These are phyloP conservation scores for Lomographa bimaculata DNA, from an alignment of 2,888 invertebrate genomes.

Conservation along the genomic window DNA sequence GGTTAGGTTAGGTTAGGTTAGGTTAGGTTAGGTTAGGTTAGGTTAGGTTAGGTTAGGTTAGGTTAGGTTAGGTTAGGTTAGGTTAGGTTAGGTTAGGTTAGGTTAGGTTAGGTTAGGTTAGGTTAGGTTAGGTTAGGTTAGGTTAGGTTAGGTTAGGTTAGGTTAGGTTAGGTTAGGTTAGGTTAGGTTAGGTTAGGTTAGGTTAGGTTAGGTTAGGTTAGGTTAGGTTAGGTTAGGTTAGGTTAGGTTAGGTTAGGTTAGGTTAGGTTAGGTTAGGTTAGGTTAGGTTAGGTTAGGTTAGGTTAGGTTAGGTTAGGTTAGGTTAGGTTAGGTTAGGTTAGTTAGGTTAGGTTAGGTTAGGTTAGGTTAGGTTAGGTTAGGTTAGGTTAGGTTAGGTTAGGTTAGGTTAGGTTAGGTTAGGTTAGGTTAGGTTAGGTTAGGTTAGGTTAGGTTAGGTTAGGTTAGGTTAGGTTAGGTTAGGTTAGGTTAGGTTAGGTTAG, in stretches of 20 bases:
- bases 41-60: conserved; percentile 7
- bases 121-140: conserved; percentile 8
- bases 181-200: not conserved
- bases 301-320: conserved; percentile 12
- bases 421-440: conserved; percentile 11
- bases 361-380: conserved; percentile 12
- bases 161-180: conserved; percentile 2
- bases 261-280: conserved; percentile 10
- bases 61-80: conserved; percentile 7
- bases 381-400: conserved; percentile 12
- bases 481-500: conserved; percentile 4
- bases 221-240: conserved; percentile 11
- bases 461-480: conserved; percentile 10
- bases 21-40: conserved; percentile 8
- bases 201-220: not conserved
- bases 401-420: conserved; percentile 12
- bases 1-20: conserved; percentile 7
- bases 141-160: conserved; percentile 6
- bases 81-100: conserved; percentile 7
- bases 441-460: conserved; percentile 12
- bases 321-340: conserved; percentile 5
- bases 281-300: conserved; percentile 12
- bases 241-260: conserved; percentile 9
- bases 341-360: conserved; percentile 7
- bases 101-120: conserved; percentile 7